Evolutionary conservation across 2,888 invertebrate genomes (phyloP).

Genomic region (Phasia obesa): DNA sequence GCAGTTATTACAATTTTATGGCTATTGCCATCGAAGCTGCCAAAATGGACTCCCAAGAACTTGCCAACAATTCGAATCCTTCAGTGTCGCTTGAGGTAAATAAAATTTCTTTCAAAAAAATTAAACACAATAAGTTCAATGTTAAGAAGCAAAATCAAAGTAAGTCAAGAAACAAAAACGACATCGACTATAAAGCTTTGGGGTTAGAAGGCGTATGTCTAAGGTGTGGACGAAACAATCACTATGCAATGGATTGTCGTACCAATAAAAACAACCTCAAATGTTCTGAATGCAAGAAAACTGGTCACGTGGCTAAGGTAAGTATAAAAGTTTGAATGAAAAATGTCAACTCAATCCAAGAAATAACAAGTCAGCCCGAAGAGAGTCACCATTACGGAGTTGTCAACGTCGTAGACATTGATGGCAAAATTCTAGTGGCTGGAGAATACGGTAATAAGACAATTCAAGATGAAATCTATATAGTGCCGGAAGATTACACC

Average conservation of each 20-base stretch:
- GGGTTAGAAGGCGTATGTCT: neutral
- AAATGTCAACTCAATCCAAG: neutral
- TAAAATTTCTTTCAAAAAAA: too few relatives aligned
- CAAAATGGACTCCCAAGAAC: slow-evolving; percentile 11
- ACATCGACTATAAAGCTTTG: neutral
- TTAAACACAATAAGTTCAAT: neutral
- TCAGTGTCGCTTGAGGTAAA: slow-evolving; percentile 3
- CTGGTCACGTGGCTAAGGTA: slow-evolving; percentile 39
- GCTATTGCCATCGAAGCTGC: too few relatives aligned
- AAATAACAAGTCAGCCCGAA: slow-evolving; percentile 12
- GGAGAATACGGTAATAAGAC: slow-evolving; percentile 32
- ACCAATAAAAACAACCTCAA: slow-evolving; percentile 42
- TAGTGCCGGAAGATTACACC: too few relatives aligned
- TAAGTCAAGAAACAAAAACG: slow-evolving; percentile 20
- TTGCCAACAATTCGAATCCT: slow-evolving; percentile 21
- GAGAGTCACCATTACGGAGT: slow-evolving; percentile 11
- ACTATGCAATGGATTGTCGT: neutral
- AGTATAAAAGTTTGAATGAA: slow-evolving; percentile 40
- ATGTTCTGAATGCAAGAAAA: slow-evolving; percentile 42
- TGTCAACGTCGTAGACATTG: slow-evolving; percentile 21
- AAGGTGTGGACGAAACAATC: neutral
- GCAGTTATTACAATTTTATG: slow-evolving; percentile 39
- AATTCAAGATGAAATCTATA: slow-evolving; percentile 56
- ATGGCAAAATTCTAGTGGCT: slow-evolving; percentile 53
- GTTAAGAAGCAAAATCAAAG: neutral